A percentile compares a stretch with the other conserved stretches of the same genome.
Evolutionary conservation across 2,113 vertebrate genomes (phyloP).

Genomic region (Takifugu flavidus): DNA sequence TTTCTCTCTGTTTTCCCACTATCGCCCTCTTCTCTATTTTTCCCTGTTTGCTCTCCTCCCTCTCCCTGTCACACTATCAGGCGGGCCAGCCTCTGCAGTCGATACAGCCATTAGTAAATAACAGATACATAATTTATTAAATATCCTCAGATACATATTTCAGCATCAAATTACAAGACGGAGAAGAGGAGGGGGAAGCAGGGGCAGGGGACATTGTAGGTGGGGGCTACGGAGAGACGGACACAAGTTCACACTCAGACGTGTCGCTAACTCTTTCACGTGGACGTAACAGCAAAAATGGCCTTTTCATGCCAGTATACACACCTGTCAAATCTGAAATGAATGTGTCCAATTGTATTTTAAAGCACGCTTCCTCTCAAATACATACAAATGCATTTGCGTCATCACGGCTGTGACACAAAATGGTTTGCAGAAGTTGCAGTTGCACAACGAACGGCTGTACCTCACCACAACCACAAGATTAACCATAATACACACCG

Average conservation of each 20-base stretch:
- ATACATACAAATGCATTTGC: neutral
- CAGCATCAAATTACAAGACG: conserved; percentile 50
- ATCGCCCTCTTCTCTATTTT: conserved; percentile 15
- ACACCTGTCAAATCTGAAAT: neutral
- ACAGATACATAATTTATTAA: conserved; percentile 69
- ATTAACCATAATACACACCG: conserved; percentile 14
- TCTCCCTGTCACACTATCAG: conserved; percentile 38
- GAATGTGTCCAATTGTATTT: neutral
- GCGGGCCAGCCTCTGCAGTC: conserved; percentile 37
- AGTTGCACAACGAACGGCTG: conserved; percentile 19
- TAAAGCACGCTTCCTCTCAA: neutral
- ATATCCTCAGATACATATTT: conserved; percentile 66
- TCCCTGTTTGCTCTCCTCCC: conserved; percentile 6
- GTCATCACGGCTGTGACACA: conserved; percentile 6
- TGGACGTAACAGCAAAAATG: neutral
- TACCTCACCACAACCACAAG: conserved; percentile 26
- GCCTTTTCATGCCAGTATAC: neutral
- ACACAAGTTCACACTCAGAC: conserved; percentile 11
- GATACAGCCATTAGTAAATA: conserved; percentile 63
- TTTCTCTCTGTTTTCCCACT: neutral
- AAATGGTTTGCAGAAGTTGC: conserved; percentile 22
- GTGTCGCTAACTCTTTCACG: neutral
- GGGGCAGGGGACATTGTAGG: neutral
- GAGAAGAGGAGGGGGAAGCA: neutral
- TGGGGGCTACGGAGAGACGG: neutral